Evolutionary conservation across 2,888 invertebrate species (phyloP).

Genomic region (Pyrrhosoma nymphula): DNA sequence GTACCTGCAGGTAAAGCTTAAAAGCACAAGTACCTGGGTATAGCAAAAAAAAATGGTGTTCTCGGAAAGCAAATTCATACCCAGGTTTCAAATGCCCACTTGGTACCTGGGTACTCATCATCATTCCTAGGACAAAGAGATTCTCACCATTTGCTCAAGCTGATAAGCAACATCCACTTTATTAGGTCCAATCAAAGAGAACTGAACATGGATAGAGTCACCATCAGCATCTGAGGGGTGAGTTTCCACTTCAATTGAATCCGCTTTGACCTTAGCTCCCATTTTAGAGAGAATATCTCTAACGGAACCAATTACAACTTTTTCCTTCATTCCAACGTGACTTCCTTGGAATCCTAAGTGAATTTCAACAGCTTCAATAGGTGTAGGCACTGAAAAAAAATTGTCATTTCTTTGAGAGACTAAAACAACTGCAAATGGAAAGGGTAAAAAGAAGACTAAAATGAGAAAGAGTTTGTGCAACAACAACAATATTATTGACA

Average conservation of each 20-base stretch:
- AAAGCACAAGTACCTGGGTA: too few species aligned
- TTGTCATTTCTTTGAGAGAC: background rate
- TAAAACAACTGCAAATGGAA: slow-evolving; percentile 13
- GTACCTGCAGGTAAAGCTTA: too few species aligned
- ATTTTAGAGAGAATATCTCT: slow-evolving; percentile 75
- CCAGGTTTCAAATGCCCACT: too few species aligned
- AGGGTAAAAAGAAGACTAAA: slow-evolving; percentile 34
- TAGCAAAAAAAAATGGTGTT: too few species aligned
- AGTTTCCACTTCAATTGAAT: slow-evolving; percentile 79
- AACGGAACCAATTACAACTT: slow-evolving; percentile 73
- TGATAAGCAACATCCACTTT: slow-evolving; percentile 90
- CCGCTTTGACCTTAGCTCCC: slow-evolving; percentile 76
- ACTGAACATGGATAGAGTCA: slow-evolving; percentile 81
- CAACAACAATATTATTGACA: slow-evolving; percentile 32
- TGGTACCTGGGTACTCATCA: background rate
- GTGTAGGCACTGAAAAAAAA: slow-evolving; percentile 82
- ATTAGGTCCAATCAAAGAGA: slow-evolving; percentile 85
- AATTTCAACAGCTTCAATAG: slow-evolving; percentile 87
- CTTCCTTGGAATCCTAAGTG: slow-evolving; percentile 86
- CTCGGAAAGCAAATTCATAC: too few species aligned
- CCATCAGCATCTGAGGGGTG: slow-evolving; percentile 77
- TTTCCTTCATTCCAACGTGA: slow-evolving; percentile 75
- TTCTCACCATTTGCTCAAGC: slow-evolving; percentile 87
- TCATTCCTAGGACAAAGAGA: background rate
- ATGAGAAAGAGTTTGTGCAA: background rate